These are phyloP conservation scores for Nesogale talazaci DNA, from an alignment of 2,113 vertebrate genomes.

Conservation along the genomic window DNA sequence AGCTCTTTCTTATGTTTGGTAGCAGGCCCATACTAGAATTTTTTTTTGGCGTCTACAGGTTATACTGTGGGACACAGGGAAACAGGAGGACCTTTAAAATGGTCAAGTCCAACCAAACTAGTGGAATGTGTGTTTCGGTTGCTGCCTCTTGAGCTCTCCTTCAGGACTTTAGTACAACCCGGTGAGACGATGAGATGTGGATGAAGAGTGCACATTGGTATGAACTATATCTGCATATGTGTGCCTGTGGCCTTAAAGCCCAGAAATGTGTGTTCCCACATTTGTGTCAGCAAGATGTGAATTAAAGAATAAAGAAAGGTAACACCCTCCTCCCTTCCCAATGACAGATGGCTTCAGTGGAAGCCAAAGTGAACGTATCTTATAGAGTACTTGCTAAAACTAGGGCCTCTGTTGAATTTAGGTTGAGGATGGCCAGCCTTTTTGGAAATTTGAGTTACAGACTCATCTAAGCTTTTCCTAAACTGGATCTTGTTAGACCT, in stretches of 20 bases:
- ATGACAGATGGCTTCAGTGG: constrained; percentile 10
- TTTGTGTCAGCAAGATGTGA: constrained; percentile 56
- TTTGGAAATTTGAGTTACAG: constrained; percentile 28
- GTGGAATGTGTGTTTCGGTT: constrained; percentile 31
- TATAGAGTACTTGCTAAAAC: background rate
- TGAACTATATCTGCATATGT: constrained; percentile 1
- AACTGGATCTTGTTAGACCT: background rate
- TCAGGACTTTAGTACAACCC: background rate
- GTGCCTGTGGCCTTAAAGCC: constrained; percentile 30
- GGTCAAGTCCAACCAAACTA: constrained; percentile 37
- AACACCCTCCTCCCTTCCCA: too few relatives aligned
- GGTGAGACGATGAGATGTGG: background rate
- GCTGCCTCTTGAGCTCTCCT: constrained; percentile 22
- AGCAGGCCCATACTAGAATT: background rate
- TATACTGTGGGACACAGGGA: background rate
- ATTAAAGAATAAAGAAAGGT: constrained; percentile 55
- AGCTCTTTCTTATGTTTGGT: background rate
- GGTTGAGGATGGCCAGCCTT: background rate
- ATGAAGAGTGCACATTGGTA: constrained; percentile 42
- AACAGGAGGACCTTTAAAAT: constrained; percentile 34
- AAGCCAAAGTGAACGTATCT: background rate
- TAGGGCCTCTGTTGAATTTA: background rate
- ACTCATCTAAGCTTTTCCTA: background rate
- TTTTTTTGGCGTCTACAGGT: background rate
- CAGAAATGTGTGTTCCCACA: constrained; percentile 11